Base-by-base conservation (phyloP, 2,888 invertebrate species). In the Tenthredo notha region DNA sequence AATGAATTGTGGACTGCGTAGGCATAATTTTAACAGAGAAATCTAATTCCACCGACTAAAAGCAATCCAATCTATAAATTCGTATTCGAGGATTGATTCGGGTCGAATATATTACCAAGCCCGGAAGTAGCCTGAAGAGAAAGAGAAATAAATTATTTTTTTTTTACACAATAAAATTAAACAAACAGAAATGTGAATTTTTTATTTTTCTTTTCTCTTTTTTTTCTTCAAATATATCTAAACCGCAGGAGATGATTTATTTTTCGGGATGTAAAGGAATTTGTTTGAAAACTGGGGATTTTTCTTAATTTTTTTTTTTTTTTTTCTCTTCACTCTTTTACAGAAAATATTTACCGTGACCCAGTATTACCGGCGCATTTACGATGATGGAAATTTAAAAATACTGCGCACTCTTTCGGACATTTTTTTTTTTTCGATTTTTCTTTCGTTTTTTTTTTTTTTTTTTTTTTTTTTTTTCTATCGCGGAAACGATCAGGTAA, bases 21-120 rank as follows among this genome's bases (percentile, higher is more conserved):
- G 54, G 54, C 77, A 77, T 77, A 54, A 54, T 50, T 50, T 77
- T 54, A 77, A 77, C 47, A 21, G 18, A 77, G 33, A 18, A n/a
- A 47, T 43, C 40, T 25, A 47, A 47, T 47, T 25, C 43, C 43
- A 25, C 25, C 75, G 15, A 12, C 75, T 33, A 33, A 47, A 43
- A 50, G 29, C 54, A 77, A 77, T 75, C 47, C 47, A 75, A 75
- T 75, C 75, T 75, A 75, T 75, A 25, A 43, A 75, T 75, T 9
- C 25, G 7, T 7, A 21, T 47, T 2, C 6, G 3, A 70, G 9
- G 70, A 40, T 47, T 61, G 25, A 47, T 75, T 75, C 43, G 75
- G 47, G 18, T 18, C 2, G 18, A n/a, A 37, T 9, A 37, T 9
- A 37, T 70, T 37, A 37, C n/a, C 15, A 0, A 33, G 2, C 18